Conservation (phyloP, 2,797 vertebrate genomes). For the Meda fulgida region DNA sequence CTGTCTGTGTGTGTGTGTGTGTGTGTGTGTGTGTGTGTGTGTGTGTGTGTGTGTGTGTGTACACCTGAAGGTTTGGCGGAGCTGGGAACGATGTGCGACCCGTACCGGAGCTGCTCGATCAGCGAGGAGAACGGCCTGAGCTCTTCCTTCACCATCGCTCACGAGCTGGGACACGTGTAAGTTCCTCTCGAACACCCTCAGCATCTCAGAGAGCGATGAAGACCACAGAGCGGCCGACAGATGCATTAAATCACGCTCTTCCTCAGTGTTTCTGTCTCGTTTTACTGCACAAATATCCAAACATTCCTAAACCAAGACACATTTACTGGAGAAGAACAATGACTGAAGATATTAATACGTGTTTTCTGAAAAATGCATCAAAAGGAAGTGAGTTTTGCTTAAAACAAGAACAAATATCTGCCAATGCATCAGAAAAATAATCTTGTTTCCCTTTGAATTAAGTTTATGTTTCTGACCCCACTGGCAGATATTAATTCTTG, state of each 20-base stretch:
- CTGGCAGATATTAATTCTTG: not conserved
- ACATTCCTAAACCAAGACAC: too few relatives aligned
- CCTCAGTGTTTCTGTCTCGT: too few relatives aligned
- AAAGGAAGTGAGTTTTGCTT: not conserved
- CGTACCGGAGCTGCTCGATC: slow-evolving; percentile 93
- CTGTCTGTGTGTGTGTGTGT: not conserved
- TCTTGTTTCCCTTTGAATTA: too few relatives aligned
- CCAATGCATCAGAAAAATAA: too few relatives aligned
- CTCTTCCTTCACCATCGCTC: slow-evolving; percentile 95
- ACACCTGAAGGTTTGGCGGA: slow-evolving; percentile 88
- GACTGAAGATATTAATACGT: too few relatives aligned
- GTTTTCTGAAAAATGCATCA: too few relatives aligned
- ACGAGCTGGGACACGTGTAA: slow-evolving; percentile 98
- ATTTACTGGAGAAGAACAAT: too few relatives aligned
- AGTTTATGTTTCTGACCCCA: too few relatives aligned
- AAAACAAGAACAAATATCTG: too few relatives aligned
- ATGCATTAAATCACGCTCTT: not conserved
- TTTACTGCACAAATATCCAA: too few relatives aligned
- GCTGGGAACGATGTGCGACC: slow-evolving; percentile 95
- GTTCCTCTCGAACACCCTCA: slow-evolving; percentile 72
- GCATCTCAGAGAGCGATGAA: slow-evolving; percentile 47
- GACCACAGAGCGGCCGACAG: slow-evolving; percentile 34
- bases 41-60: slow-evolving; percentile 22
- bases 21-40: too few relatives aligned
- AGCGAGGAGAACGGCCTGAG: slow-evolving; percentile 98